These are phyloP conservation scores for Clanis bilineata DNA, from an alignment of 2,888 invertebrate genomes.

Conservation along the genomic window DNA sequence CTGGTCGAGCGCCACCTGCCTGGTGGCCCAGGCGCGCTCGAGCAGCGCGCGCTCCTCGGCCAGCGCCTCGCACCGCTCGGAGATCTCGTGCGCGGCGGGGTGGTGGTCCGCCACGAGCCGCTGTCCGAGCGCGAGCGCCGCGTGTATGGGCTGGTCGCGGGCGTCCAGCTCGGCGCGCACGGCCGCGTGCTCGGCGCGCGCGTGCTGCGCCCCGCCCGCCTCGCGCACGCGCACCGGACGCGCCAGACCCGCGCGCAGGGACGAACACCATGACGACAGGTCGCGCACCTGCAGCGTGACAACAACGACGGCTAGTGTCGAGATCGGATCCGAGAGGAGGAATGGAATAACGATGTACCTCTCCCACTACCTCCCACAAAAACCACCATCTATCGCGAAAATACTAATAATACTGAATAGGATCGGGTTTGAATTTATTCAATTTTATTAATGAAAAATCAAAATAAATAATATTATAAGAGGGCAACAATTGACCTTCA, in stretches of 20 bases:
- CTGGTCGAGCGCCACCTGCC: slow-evolving; percentile 94
- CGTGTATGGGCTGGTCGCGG: slow-evolving; percentile 87
- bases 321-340: too few relatives aligned
- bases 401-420: too few relatives aligned
- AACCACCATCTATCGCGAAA: too few relatives aligned
- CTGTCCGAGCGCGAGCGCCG: slow-evolving; percentile 88
- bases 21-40: slow-evolving; percentile 93
- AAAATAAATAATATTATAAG: too few relatives aligned
- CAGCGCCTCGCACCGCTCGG: slow-evolving; percentile 89
- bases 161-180: slow-evolving; percentile 86
- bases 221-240: slow-evolving; percentile 90
- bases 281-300: slow-evolving; percentile 87
- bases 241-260: slow-evolving; percentile 88
- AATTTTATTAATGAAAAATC: too few relatives aligned
- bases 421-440: too few relatives aligned
- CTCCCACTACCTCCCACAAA: too few relatives aligned
- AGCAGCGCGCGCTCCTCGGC: slow-evolving; percentile 90
- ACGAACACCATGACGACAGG: slow-evolving; percentile 93
- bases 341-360: too few relatives aligned
- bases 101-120: slow-evolving; percentile 93
- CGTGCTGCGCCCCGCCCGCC: slow-evolving; percentile 90
- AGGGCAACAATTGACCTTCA: too few relatives aligned
- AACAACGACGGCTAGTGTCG: background rate
- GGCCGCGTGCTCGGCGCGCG: slow-evolving; percentile 85
- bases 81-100: slow-evolving; percentile 84